These are phyloP conservation scores for Escarpia spicata DNA, from an alignment of 2,888 invertebrate genomes.

Conservation along the genomic window DNA sequence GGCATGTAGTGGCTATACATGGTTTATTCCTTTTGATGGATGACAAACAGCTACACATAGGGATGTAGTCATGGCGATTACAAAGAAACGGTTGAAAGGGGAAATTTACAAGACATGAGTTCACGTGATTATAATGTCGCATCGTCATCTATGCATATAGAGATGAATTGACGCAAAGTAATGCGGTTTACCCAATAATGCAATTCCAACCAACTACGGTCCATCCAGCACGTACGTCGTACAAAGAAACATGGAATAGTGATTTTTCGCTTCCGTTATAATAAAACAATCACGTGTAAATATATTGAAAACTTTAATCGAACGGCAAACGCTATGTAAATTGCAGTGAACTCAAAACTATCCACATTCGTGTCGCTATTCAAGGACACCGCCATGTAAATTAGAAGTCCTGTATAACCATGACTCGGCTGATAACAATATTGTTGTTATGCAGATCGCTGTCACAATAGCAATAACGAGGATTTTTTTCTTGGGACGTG, in stretches of 20 bases:
- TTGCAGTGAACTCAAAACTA: background rate
- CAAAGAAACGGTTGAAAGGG: background rate
- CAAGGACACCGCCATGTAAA: too few species aligned
- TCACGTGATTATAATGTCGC: background rate
- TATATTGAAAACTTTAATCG: background rate
- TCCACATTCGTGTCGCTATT: background rate
- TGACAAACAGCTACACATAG: background rate
- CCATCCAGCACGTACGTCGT: background rate
- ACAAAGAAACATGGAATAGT: background rate
- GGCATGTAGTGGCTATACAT: background rate
- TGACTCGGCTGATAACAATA: too few species aligned
- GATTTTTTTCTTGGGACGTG: too few species aligned
- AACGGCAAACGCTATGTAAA: too few species aligned
- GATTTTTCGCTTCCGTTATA: too few species aligned
- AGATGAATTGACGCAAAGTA: background rate
- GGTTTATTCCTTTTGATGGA: background rate
- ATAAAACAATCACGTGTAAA: background rate
- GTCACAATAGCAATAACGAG: too few species aligned
- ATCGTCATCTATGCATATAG: background rate
- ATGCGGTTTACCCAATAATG: too few species aligned
- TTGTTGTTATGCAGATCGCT: too few species aligned
- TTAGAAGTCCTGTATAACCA: too few species aligned
- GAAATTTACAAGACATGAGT: too few species aligned
- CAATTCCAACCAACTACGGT: background rate
- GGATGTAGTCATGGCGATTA: background rate